These are phyloP conservation scores for Epizoanthus fatuus DNA, from an alignment of 92 coral and sea anemone species.

Conservation along the genomic window DNA sequence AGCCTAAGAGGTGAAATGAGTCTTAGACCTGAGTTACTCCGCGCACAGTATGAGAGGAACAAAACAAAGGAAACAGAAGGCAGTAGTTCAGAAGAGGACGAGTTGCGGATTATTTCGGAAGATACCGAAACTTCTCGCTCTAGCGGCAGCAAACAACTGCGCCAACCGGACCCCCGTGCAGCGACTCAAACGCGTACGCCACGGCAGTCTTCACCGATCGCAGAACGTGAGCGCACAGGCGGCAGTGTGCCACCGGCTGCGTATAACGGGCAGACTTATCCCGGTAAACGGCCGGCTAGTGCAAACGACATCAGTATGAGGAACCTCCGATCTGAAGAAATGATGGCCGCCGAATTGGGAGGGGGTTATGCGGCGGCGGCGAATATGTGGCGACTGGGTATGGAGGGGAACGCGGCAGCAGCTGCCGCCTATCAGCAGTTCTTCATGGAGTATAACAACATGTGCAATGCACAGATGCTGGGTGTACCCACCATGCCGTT, in stretches of 20 bases:
- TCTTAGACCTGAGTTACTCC: conserved; percentile 18
- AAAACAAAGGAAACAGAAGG: conserved; percentile 42
- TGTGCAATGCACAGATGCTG: conserved; percentile 41
- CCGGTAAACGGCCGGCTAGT: conserved; percentile 28
- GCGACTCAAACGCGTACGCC: background rate
- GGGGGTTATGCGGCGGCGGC: conserved; percentile 23
- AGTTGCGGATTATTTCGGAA: conserved; percentile 30
- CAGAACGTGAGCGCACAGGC: conserved; percentile 41
- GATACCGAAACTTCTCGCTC: conserved; percentile 1
- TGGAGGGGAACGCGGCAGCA: conserved; percentile 21
- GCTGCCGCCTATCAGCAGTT: conserved; percentile 8
- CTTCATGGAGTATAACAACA: conserved; percentile 30
- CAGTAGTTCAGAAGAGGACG: conserved; percentile 68
- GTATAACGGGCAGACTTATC: conserved; percentile 10
- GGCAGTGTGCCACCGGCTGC: conserved; percentile 26
- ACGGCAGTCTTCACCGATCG: conserved; percentile 27
- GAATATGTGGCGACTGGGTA: conserved; percentile 33
- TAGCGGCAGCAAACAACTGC: conserved; percentile 6
- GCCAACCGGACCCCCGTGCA: background rate
- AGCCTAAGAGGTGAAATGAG: background rate
- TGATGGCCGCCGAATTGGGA: conserved; percentile 15
- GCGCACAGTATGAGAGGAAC: conserved; percentile 16
- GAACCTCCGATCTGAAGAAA: conserved; percentile 24
- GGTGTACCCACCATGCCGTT: conserved; percentile 24
- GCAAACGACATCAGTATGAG: conserved; percentile 21